Base-by-base conservation (phyloP, 2,888 invertebrate genomes). In the Macaria notata region DNA sequence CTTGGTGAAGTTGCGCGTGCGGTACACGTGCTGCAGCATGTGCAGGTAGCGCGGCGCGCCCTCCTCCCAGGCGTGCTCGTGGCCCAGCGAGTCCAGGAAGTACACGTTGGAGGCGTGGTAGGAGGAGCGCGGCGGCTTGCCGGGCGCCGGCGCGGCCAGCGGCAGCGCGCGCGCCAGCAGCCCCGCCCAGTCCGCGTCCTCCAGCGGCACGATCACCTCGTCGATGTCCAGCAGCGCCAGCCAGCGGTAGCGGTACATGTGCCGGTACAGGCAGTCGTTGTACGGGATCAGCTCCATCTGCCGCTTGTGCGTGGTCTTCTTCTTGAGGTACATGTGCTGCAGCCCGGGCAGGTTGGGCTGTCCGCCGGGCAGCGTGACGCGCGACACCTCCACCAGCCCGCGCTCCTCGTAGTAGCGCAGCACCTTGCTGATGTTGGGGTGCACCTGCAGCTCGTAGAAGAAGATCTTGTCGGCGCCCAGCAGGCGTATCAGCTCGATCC, bases 201-300 rank as follows among this genome's bases (percentile, higher is more conserved):
- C 93, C 68, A 96, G 90, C 5, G 98, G 98, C 94, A 98, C 97
- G 70, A 98, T 98, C 55, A 98, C 96, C 86, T 98, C 98, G 86
- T 98, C 98, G 65, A 97, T 96, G 82, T 98, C 98, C 52, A 98
- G 92, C 59, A 98, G 91, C n/a, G 96, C 97, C 54, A 98, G 95
- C 87, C 96, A 97, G 64, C 96, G 94, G 85, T 98, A 98, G 65
- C 95, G 93, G 82, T 98, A 96, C 92, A 98, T 94, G 80, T 98
- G 96, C 80, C 97, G 95, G 89, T 98, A 98, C 54, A 98, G 93
- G 78, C 98, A 98, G 84, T 98, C 98, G 84, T 98, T 98, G 92
- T 98, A 98, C 8, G 98, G 98, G 71, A 98, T 97, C 60, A 98
- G 93, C 86, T 98, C 98, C 88, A 98, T 98, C 83, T 98, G 97